Conservation (phyloP, 2,888 invertebrate species). For the Xylophagus ater region DNA sequence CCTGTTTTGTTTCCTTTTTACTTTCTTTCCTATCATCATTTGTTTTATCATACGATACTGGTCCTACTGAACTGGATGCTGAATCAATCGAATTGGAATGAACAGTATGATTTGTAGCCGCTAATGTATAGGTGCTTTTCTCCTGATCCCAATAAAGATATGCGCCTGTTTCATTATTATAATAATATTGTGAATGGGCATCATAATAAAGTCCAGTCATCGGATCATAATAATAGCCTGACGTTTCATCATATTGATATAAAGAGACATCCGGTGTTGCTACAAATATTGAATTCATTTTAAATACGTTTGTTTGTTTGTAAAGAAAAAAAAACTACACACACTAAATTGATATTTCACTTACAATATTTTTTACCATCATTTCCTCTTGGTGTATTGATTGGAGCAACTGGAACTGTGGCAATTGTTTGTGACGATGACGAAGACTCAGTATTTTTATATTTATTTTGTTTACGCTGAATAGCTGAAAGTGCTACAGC, state of each 20-base stretch:
- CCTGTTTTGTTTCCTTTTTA: conserved; percentile 64
- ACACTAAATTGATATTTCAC: conserved; percentile 21
- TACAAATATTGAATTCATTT: conserved; percentile 15
- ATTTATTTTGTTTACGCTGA: conserved; percentile 35
- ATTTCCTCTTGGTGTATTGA: conserved; percentile 47
- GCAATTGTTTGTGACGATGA: conserved; percentile 32
- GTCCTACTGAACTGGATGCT: conserved; percentile 17
- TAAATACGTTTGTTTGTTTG: background rate
- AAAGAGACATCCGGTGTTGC: conserved; percentile 77
- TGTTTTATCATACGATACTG: conserved; percentile 25
- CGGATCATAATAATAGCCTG: conserved; percentile 94
- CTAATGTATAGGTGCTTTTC: conserved; percentile 50
- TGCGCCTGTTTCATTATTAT: conserved; percentile 78
- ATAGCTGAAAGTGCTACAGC: conserved; percentile 85
- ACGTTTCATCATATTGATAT: conserved; percentile 88
- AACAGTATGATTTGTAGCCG: conserved; percentile 21
- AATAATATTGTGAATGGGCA: conserved; percentile 91
- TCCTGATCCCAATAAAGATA: conserved; percentile 93
- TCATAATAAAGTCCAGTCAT: conserved; percentile 92
- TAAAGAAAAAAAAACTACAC: background rate
- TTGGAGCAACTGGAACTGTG: conserved; percentile 38
- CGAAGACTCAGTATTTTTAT: conserved; percentile 10
- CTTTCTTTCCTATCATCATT: conserved; percentile 39
- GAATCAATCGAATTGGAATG: conserved; percentile 24
- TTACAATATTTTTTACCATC: conserved; percentile 55